Conservation (phyloP, 2,113 vertebrate genomes). For the Channa argus region DNA sequence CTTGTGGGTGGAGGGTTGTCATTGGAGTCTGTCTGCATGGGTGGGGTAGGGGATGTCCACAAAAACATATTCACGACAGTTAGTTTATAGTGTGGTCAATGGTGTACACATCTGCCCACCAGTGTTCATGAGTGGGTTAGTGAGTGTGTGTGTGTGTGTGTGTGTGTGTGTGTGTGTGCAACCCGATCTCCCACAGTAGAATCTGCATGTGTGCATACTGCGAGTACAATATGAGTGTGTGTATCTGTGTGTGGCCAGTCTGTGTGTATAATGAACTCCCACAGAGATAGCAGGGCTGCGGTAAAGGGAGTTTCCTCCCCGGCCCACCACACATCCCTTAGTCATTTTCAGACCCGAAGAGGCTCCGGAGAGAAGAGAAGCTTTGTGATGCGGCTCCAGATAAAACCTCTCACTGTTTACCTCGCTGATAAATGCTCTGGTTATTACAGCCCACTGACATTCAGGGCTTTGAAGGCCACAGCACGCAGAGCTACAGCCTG, state of each 20-base stretch:
- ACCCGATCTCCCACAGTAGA: slow-evolving; percentile 34
- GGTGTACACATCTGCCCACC: slow-evolving; percentile 55
- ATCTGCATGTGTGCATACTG: slow-evolving; percentile 15
- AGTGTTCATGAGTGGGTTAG: slow-evolving; percentile 43
- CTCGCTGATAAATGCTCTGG: background rate
- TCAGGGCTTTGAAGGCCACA: background rate
- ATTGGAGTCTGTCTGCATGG: slow-evolving; percentile 56
- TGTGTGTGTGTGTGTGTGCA: slow-evolving; percentile 24
- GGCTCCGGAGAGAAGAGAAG: slow-evolving; percentile 20
- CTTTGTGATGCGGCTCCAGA: slow-evolving; percentile 44
- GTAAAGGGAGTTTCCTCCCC: slow-evolving; percentile 73
- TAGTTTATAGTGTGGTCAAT: slow-evolving; percentile 60
- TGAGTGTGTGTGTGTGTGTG: slow-evolving; percentile 19
- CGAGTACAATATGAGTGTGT: slow-evolving; percentile 12
- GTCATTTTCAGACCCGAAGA: slow-evolving; percentile 56
- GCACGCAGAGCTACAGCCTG: background rate
- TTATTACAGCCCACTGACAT: slow-evolving; percentile 3
- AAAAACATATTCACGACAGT: slow-evolving; percentile 51
- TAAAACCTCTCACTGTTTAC: slow-evolving; percentile 24
- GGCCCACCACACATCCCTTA: slow-evolving; percentile 64
- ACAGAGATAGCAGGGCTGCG: slow-evolving; percentile 74
- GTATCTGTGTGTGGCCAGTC: slow-evolving; percentile 59
- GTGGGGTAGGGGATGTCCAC: slow-evolving; percentile 58
- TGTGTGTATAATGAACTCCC: slow-evolving; percentile 72
- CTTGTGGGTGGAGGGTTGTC: slow-evolving; percentile 30